Percentiles rank a stretch among this genome's conserved stretches.
Conservation (phyloP, 2,113 vertebrate species). For the Oostethus manadensis region DNA sequence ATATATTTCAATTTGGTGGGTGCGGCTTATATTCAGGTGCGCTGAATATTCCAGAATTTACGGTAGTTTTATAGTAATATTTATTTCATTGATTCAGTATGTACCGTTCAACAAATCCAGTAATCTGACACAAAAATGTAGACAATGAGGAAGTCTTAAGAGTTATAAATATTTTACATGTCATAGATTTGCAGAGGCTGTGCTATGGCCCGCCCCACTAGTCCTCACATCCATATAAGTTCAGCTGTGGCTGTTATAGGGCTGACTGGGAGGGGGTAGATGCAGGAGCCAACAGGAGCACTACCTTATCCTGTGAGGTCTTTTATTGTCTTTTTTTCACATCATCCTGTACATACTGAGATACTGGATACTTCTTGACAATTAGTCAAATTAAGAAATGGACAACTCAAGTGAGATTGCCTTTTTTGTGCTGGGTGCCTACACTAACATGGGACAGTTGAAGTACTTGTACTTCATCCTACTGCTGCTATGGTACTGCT, state of each 20-base stretch:
- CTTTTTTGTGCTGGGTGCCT: conserved; percentile 17
- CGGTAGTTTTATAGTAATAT: too few species aligned
- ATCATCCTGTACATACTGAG: too few species aligned
- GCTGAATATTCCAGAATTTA: too few species aligned
- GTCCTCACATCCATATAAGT: neutral
- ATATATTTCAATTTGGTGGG: too few species aligned
- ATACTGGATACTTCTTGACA: neutral
- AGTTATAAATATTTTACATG: too few species aligned
- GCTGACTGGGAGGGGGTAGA: neutral
- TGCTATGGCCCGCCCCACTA: neutral
- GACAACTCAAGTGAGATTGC: conserved; percentile 17
- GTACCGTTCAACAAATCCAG: too few species aligned
- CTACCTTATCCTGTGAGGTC: neutral
- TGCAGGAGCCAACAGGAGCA: neutral
- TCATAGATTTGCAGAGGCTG: neutral
- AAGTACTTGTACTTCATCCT: conserved; percentile 25
- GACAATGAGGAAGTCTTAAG: too few species aligned
- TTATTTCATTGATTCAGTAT: too few species aligned
- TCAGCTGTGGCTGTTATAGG: neutral
- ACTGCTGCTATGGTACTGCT: conserved; percentile 20
- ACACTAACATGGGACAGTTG: conserved; percentile 17
- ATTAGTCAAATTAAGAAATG: conserved; percentile 4
- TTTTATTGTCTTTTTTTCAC: too few species aligned
- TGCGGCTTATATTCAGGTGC: too few species aligned
- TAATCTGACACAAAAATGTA: too few species aligned